Base-by-base conservation (phyloP, 2,797 vertebrate species). In the Bryconaethiops microstoma region DNA sequence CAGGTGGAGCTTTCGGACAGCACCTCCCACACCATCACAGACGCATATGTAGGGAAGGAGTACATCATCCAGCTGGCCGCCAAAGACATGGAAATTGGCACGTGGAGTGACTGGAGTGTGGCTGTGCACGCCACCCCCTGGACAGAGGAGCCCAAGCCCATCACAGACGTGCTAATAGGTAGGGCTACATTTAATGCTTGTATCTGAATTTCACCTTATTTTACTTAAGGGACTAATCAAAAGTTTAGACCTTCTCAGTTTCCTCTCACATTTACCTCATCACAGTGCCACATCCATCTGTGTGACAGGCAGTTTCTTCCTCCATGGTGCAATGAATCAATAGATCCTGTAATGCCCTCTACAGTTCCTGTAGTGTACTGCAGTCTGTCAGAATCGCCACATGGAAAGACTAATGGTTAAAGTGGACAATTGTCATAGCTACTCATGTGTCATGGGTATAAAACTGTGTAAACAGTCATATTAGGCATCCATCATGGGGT, bases 31-130 rank as follows among this genome's bases (percentile, higher is more conserved):
- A 97, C 93, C 87, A 99, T 99, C 92, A 98, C 97, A 0, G 98
- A 99, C 0, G 98, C 98, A 73, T 97, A 96, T 0, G 95, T 96
- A 0, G 98, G 98, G 78, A 99, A 99, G 88, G 98, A 99, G 68
- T 99, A 99, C 92, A 99, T 99, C 91, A 98, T 99, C 92, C 98
- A 99, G 90, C 96, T 99, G 82, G 98, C 98, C 0, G 96, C 97
- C 85, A 99, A 99, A 90, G 98, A 99, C 94, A 97, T 95, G 0
- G 98, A 99, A 88, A 97, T 99, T 0, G 98, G 98, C 83, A 99
- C 98, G 0, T 99, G 98, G 98, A 99, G 98, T 0, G 97, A 99
- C 92, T 99, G 97, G 97, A 99, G 98, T 0, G 96, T 98, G 77
- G 97, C 97, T 0, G 95, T 97, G 3, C 97, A 99, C 0, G 97